Evolutionary conservation across 2,888 invertebrate genomes (phyloP).

Genomic region (Ochropacha duplaris): DNA sequence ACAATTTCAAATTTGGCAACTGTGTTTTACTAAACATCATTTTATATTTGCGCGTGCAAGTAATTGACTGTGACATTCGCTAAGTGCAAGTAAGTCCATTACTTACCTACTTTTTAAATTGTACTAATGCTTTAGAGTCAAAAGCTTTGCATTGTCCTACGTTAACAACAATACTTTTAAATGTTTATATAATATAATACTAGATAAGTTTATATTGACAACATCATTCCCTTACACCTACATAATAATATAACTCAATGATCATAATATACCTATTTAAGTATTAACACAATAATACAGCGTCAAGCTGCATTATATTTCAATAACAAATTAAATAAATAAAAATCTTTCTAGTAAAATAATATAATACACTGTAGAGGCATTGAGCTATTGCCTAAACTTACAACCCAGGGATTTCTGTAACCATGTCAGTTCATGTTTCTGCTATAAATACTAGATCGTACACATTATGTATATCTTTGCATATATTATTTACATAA

Average conservation of each 20-base stretch:
- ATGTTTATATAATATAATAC: conserved; percentile 47
- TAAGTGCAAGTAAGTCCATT: conserved; percentile 44
- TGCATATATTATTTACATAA: conserved; percentile 65
- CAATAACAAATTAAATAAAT: conserved; percentile 65
- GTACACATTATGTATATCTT: conserved; percentile 42
- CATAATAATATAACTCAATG: conserved; percentile 51
- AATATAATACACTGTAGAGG: conserved; percentile 59
- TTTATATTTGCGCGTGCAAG: conserved; percentile 24
- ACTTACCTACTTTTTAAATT: conserved; percentile 42
- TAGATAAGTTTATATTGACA: conserved; percentile 61
- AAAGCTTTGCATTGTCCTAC: conserved; percentile 48
- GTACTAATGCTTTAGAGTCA: conserved; percentile 49
- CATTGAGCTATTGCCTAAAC: conserved; percentile 79
- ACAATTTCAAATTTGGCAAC: conserved; percentile 13
- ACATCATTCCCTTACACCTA: conserved; percentile 61
- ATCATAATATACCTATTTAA: conserved; percentile 61
- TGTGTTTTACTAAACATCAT: conserved; percentile 6
- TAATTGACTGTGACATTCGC: conserved; percentile 56
- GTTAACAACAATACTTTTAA: conserved; percentile 55
- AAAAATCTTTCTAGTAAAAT: conserved; percentile 60
- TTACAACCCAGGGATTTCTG: conserved; percentile 78
- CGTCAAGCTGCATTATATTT: conserved; percentile 73
- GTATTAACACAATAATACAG: conserved; percentile 64
- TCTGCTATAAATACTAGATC: conserved; percentile 33
- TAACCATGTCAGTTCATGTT: conserved; percentile 64